These are phyloP conservation scores for Microctonus aethiopoides DNA, from an alignment of 2,888 invertebrate species.

Conservation along the genomic window DNA sequence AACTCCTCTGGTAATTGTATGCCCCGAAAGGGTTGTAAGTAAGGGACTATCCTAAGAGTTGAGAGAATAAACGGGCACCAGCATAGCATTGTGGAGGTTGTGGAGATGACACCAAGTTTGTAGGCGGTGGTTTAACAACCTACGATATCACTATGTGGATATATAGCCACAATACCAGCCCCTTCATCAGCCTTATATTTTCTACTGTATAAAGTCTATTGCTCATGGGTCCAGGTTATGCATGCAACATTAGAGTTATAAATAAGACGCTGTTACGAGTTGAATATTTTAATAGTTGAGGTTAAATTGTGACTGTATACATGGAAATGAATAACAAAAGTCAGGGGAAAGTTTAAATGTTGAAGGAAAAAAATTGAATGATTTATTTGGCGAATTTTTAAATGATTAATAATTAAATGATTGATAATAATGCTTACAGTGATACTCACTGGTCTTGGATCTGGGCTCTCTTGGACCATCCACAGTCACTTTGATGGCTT, in stretches of 20 bases:
- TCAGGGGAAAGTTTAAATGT: too few species aligned
- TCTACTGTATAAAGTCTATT: conserved; percentile 43
- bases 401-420: conserved; percentile 39
- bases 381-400: conserved; percentile 5
- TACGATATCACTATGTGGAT: conserved; percentile 54
- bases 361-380: too few species aligned
- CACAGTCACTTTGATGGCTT: conserved; percentile 98
- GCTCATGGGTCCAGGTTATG: conserved; percentile 18
- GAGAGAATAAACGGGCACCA: neutral
- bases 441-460: conserved; percentile 89
- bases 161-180: conserved; percentile 47
- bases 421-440: conserved; percentile 66
- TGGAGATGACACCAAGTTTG: conserved; percentile 42
- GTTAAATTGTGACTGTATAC: neutral
- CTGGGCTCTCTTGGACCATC: conserved; percentile 96
- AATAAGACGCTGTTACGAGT: conserved; percentile 60
- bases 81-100: neutral
- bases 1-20: conserved; percentile 53
- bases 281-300: conserved; percentile 13
- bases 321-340: neutral
- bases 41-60: conserved; percentile 3
- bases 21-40: conserved; percentile 50
- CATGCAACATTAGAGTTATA: conserved; percentile 50
- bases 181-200: conserved; percentile 64
- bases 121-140: conserved; percentile 46